Conservation (phyloP, 2,113 vertebrate species). For the Noturus placidus region DNA sequence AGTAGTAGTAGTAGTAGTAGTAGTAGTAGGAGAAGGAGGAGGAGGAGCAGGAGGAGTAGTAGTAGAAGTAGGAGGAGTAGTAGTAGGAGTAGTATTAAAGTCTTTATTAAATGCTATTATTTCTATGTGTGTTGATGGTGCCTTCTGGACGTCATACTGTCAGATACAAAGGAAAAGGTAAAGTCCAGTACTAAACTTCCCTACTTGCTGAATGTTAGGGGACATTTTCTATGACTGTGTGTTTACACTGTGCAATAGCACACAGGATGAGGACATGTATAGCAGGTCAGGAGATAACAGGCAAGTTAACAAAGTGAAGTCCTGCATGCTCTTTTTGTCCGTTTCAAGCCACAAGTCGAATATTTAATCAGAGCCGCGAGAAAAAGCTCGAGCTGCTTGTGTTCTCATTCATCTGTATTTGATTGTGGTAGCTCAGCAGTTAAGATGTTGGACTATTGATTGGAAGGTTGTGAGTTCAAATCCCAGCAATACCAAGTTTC, state of each 20-base stretch:
- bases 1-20: too few relatives aligned
- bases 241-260: background rate
- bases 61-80: too few relatives aligned
- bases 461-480: too few relatives aligned
- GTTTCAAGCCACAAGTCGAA: conserved; percentile 39
- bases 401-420: conserved; percentile 37
- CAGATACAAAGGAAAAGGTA: background rate
- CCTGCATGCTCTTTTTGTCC: conserved; percentile 2
- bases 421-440: too few relatives aligned
- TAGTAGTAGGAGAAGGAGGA: too few relatives aligned
- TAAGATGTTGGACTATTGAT: too few relatives aligned
- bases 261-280: background rate
- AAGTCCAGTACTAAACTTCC: background rate
- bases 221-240: background rate
- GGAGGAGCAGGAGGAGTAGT: too few relatives aligned
- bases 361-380: conserved; percentile 39
- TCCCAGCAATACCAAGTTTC: too few relatives aligned
- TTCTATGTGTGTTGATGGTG: background rate
- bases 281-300: conserved; percentile 27
- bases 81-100: background rate
- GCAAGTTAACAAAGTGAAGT: conserved; percentile 34
- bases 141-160: background rate
- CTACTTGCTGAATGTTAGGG: background rate
- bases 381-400: background rate
- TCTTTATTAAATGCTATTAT: background rate